A percentile compares a stretch with the other conserved stretches of the same genome.
phyloP scores from a whole-genome alignment of 2,888 invertebrate genomes.

The Volucella zonaria region DNA sequence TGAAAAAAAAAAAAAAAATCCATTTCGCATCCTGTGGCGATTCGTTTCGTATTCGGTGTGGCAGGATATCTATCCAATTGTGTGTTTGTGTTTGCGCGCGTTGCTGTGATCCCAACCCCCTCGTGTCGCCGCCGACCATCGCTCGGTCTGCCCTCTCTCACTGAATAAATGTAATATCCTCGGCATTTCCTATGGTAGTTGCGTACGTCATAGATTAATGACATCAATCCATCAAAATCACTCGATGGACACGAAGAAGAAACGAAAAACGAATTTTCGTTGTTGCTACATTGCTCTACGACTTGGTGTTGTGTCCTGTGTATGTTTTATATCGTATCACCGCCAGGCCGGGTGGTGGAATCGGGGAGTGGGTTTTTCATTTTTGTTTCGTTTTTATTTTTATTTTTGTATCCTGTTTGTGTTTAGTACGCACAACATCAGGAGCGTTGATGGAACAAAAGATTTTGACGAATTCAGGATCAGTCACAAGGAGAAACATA shows the following conservation, averaged over 20 bases:
- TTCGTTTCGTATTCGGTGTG: constrained; percentile 74
- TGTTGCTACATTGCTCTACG: constrained; percentile 41
- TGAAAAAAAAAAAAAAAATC: constrained; percentile 52
- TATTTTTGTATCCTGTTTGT: constrained; percentile 67
- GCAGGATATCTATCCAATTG: constrained; percentile 73
- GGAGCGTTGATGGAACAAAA: constrained; percentile 61
- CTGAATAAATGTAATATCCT: constrained; percentile 73
- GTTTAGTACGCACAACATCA: constrained; percentile 67
- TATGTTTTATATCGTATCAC: constrained; percentile 61
- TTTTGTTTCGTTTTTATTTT: constrained; percentile 64
- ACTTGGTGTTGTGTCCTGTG: constrained; percentile 69
- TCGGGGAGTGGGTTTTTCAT: constrained; percentile 43
- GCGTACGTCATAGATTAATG: constrained; percentile 84
- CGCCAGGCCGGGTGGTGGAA: constrained; percentile 48
- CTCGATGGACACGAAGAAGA: constrained; percentile 83
- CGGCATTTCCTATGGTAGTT: constrained; percentile 80
- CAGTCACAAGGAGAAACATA: constrained; percentile 40
- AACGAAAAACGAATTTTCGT: constrained; percentile 75
- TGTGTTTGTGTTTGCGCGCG: constrained; percentile 53
- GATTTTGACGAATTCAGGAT: constrained; percentile 71
- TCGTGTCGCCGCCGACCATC: too few relatives aligned
- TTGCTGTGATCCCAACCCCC: constrained; percentile 59
- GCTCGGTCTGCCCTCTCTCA: constrained; percentile 29
- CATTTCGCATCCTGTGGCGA: constrained; percentile 74
- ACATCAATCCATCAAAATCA: constrained; percentile 82